Conservation (phyloP, 2,888 invertebrate species). For the Eupithecia insigniata region DNA sequence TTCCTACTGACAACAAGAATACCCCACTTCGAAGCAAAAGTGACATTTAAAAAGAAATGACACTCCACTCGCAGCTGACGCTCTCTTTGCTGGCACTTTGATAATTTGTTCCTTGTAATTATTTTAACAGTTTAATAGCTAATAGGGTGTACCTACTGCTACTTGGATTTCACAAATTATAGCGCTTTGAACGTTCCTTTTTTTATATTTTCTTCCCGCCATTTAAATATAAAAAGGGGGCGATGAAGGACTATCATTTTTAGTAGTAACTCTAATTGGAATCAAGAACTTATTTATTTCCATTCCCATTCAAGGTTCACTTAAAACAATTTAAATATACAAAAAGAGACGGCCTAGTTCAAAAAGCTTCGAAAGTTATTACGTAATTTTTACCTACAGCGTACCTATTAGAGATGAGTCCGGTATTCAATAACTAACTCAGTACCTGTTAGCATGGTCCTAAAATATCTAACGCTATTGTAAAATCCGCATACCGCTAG, state of each 20-base stretch:
- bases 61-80: slow-evolving; percentile 63
- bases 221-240: background rate
- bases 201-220: slow-evolving; percentile 25
- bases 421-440: no score
- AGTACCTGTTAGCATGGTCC: no score
- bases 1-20: slow-evolving; percentile 61
- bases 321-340: background rate
- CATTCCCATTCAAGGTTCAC: background rate
- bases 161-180: slow-evolving; percentile 58
- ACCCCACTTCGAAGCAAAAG: slow-evolving; percentile 45
- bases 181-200: slow-evolving; percentile 50
- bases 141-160: slow-evolving; percentile 55
- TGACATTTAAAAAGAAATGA: slow-evolving; percentile 63
- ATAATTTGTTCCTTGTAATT: slow-evolving; percentile 68
- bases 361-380: background rate
- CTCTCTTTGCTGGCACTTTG: slow-evolving; percentile 58
- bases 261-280: background rate
- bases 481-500: no score
- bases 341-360: background rate
- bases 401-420: no score
- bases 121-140: slow-evolving; percentile 63
- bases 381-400: background rate
- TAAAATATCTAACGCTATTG: no score
- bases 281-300: background rate
- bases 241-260: background rate